Percentiles rank a stretch among this genome's conserved stretches.
Evolutionary conservation across 2,888 invertebrate species (phyloP).

Genomic region (Calameuta idolon): DNA sequence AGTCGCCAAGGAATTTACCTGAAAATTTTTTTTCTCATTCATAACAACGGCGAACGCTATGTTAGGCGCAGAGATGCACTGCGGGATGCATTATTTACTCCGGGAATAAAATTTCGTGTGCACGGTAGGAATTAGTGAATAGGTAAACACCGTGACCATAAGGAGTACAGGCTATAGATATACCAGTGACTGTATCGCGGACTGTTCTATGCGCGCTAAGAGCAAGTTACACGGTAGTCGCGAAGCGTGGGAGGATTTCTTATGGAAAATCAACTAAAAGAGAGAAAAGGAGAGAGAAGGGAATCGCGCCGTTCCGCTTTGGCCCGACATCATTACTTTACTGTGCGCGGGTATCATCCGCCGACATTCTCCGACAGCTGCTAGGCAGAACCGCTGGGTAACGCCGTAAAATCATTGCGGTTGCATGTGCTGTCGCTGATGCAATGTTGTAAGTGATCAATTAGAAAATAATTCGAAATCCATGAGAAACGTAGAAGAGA

Average conservation of each 20-base stretch:
- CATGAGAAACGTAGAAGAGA: background rate
- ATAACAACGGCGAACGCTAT: slow-evolving; percentile 52
- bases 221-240: background rate
- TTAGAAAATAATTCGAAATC: slow-evolving; percentile 7
- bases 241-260: background rate
- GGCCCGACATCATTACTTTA: background rate
- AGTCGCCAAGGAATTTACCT: slow-evolving; percentile 54
- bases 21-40: slow-evolving; percentile 63
- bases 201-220: background rate
- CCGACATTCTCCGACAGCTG: background rate
- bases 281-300: background rate
- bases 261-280: background rate
- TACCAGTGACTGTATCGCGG: too few relatives aligned
- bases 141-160: background rate
- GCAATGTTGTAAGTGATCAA: slow-evolving; percentile 11
- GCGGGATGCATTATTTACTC: slow-evolving; percentile 4
- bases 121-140: background rate
- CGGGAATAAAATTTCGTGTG: background rate
- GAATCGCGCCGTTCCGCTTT: background rate
- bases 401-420: background rate
- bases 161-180: too few relatives aligned
- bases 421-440: background rate
- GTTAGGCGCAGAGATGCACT: slow-evolving; percentile 44
- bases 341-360: background rate
- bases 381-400: background rate